These are phyloP conservation scores for Circaetus cinerascens DNA, from an alignment of 2,113 vertebrate genomes.

Conservation along the genomic window DNA sequence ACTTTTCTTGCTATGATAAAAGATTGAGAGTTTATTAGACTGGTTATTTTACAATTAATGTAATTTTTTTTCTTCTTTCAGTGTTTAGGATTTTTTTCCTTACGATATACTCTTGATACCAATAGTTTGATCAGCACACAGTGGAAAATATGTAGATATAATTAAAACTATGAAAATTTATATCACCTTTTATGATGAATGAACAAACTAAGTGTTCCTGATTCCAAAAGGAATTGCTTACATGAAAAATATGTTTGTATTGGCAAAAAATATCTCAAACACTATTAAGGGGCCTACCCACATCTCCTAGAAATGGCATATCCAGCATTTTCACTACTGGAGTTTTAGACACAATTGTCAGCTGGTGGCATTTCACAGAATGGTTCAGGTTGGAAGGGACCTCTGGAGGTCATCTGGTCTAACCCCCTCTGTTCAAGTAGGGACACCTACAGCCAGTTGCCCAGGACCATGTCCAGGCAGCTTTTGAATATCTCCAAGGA, in stretches of 20 bases:
- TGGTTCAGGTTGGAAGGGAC: neutral
- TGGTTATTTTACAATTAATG: neutral
- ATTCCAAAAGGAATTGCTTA: neutral
- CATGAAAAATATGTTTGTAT: neutral
- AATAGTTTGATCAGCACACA: neutral
- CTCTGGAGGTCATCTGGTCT: neutral
- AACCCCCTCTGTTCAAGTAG: neutral
- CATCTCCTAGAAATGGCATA: neutral
- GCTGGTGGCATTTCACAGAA: neutral
- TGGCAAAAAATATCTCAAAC: neutral
- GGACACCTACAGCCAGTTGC: neutral
- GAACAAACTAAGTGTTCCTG: neutral
- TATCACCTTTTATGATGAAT: neutral
- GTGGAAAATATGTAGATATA: neutral
- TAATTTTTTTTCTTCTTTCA: neutral
- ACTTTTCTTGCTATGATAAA: neutral
- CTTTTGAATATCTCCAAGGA: neutral
- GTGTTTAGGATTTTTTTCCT: neutral
- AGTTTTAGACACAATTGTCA: neutral
- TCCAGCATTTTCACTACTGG: neutral
- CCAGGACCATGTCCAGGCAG: neutral
- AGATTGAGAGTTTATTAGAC: neutral
- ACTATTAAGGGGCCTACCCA: neutral
- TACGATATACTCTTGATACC: fast-evolving
- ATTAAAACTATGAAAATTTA: neutral